These are phyloP conservation scores for Stenotaenia linearis DNA, from an alignment of 2,888 invertebrate species.

Conservation along the genomic window DNA sequence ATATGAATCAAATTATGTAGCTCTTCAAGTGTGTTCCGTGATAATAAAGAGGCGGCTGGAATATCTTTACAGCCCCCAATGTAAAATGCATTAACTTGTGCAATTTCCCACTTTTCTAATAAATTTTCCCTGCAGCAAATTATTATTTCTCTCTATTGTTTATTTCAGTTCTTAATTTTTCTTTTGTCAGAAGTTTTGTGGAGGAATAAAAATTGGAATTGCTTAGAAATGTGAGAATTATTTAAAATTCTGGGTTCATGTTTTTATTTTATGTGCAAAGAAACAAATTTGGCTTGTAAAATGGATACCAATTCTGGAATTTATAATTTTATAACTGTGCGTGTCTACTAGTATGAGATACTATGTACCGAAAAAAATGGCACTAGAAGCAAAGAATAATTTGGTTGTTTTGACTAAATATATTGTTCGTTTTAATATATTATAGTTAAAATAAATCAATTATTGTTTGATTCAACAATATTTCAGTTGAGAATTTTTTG, in stretches of 20 bases:
- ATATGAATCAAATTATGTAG: constrained; percentile 15
- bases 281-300: background rate
- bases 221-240: background rate
- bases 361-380: too few species aligned
- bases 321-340: background rate
- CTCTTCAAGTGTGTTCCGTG: background rate
- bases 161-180: background rate
- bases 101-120: background rate
- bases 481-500: too few species aligned
- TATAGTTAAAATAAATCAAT: too few species aligned
- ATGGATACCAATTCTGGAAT: background rate
- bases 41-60: background rate
- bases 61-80: background rate
- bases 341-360: too few species aligned
- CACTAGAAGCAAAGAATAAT: too few species aligned
- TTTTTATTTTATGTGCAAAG: background rate
- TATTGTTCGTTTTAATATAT: too few species aligned
- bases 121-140: background rate
- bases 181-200: background rate
- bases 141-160: background rate
- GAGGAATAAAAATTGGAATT: background rate
- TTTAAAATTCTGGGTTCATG: background rate
- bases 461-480: too few species aligned
- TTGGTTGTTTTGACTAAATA: too few species aligned
- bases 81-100: background rate